Conservation (phyloP, 2,797 vertebrate genomes). For the Neoniphon sammara region DNA sequence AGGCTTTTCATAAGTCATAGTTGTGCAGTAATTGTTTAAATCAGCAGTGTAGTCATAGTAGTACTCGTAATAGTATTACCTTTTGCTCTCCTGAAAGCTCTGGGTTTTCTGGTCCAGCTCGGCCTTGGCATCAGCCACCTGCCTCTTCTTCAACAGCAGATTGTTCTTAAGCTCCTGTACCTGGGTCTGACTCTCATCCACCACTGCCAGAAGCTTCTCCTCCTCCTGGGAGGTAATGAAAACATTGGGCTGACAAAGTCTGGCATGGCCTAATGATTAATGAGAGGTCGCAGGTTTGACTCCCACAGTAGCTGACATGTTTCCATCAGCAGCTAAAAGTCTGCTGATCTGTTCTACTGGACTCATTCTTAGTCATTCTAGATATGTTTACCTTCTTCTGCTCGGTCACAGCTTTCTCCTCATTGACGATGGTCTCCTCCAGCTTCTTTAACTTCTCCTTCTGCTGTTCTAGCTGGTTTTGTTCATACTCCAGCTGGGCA, state of each 20-base stretch:
- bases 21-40: too few relatives aligned
- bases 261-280: too few relatives aligned
- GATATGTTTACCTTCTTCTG: slow-evolving; percentile 83
- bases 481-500: slow-evolving; percentile 87
- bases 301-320: too few relatives aligned
- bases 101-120: slow-evolving; percentile 84
- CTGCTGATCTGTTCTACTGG: not conserved
- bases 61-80: slow-evolving; percentile 71
- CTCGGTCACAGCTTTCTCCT: slow-evolving; percentile 70
- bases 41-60: not conserved
- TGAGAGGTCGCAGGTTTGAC: too few relatives aligned
- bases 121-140: slow-evolving; percentile 78
- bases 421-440: slow-evolving; percentile 80
- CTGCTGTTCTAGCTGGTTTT: slow-evolving; percentile 83
- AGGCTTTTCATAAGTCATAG: too few relatives aligned
- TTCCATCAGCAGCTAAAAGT: too few relatives aligned
- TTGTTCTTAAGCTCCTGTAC: slow-evolving; percentile 79
- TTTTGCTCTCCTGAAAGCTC: slow-evolving; percentile 80
- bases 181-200: slow-evolving; percentile 82
- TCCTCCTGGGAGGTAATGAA: slow-evolving; percentile 83
- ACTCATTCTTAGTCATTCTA: not conserved
- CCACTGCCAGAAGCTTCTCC: slow-evolving; percentile 77
- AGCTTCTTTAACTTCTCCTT: slow-evolving; percentile 71
- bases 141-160: slow-evolving; percentile 78
- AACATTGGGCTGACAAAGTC: not conserved